A percentile compares a stretch with the other conserved stretches of the same genome.
Conservation (phyloP, 2,797 vertebrate species). For the Benthosema pterotum region DNA sequence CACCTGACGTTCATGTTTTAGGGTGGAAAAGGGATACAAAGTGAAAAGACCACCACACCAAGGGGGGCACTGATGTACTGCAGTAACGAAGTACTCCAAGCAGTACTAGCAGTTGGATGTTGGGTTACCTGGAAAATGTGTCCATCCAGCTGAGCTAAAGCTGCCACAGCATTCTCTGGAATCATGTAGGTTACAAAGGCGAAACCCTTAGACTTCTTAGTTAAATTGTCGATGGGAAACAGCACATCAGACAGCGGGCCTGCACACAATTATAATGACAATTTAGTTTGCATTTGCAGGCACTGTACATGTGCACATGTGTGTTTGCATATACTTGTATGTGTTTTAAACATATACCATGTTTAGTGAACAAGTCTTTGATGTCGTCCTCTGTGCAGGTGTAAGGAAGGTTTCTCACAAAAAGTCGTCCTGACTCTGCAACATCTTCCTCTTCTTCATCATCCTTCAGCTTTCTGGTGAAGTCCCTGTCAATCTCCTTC, state of each 20-base stretch:
- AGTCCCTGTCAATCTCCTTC: conserved; percentile 69
- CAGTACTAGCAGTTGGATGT: too few relatives aligned
- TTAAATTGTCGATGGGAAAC: conserved; percentile 91
- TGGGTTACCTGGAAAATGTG: conserved; percentile 92
- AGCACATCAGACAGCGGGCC: conserved; percentile 91
- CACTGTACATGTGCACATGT: not conserved
- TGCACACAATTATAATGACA: conserved; percentile 50
- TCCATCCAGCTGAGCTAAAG: conserved; percentile 88
- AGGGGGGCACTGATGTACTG: too few relatives aligned
- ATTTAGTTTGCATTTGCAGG: not conserved
- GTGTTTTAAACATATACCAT: conserved; percentile 76
- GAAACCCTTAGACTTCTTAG: conserved; percentile 94
- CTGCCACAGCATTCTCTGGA: conserved; percentile 90
- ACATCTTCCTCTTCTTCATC: conserved; percentile 94
- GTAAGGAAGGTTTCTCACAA: conserved; percentile 94
- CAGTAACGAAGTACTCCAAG: too few relatives aligned
- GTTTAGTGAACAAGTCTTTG: conserved; percentile 85
- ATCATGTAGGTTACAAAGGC: conserved; percentile 95
- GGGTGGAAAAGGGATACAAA: too few relatives aligned
- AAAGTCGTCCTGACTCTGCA: conserved; percentile 92
- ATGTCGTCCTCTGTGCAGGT: conserved; percentile 92
- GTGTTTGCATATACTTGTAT: too few relatives aligned
- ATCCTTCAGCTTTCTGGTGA: conserved; percentile 82
- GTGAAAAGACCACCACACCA: too few relatives aligned
- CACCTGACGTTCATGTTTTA: too few relatives aligned